phyloP scores from a whole-genome alignment of 2,113 vertebrate species.

The Cebus imitator region DNA sequence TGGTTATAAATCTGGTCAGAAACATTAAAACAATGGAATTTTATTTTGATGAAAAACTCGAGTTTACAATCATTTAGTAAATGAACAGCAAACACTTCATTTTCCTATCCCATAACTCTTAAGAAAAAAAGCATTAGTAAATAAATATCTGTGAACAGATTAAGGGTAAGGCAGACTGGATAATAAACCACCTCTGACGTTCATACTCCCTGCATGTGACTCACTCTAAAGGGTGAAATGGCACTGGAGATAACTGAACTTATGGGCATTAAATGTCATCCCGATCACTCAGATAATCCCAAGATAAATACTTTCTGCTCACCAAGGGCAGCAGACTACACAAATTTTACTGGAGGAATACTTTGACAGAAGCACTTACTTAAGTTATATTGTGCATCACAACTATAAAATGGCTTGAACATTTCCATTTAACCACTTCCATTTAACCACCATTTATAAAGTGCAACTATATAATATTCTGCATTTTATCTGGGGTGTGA shows the following conservation, averaged over 20 bases:
- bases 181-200: slow-evolving; percentile 82
- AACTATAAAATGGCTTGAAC: slow-evolving; percentile 88
- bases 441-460: slow-evolving; percentile 87
- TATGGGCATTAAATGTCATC: slow-evolving; percentile 76
- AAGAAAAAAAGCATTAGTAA: slow-evolving; percentile 86
- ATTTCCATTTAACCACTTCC: slow-evolving; percentile 85
- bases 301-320: slow-evolving; percentile 83
- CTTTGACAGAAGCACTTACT: slow-evolving; percentile 86
- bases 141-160: slow-evolving; percentile 88
- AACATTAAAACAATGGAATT: slow-evolving; percentile 88
- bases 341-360: slow-evolving; percentile 78
- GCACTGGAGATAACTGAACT: slow-evolving; percentile 80
- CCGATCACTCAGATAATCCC: slow-evolving; percentile 83
- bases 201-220: slow-evolving; percentile 81
- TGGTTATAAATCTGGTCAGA: slow-evolving; percentile 65
- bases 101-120: slow-evolving; percentile 84
- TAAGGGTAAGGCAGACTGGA: slow-evolving; percentile 88
- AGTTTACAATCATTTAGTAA: slow-evolving; percentile 89
- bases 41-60: slow-evolving; percentile 91
- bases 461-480: slow-evolving; percentile 85
- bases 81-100: slow-evolving; percentile 86
- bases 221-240: slow-evolving; percentile 82
- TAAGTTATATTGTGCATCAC: slow-evolving; percentile 83
- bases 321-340: slow-evolving; percentile 75
- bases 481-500: slow-evolving; percentile 70